Evolutionary conservation across 2,888 invertebrate species (phyloP).

Genomic region (Perizoma affinitatum): DNA sequence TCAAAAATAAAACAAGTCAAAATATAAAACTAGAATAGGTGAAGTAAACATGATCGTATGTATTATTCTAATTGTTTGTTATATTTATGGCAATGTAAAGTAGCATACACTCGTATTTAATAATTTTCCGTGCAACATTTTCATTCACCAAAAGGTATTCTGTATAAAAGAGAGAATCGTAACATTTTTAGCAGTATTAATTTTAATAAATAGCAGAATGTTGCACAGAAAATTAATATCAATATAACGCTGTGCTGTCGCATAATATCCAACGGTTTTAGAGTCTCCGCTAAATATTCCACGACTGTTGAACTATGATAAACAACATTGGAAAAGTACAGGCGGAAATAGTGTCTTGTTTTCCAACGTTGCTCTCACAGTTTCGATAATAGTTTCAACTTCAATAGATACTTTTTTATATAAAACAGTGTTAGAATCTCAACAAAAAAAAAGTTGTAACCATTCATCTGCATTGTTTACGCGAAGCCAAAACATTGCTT

Average conservation of each 20-base stretch:
- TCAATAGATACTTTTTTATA: conserved; percentile 33
- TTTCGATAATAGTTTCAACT: conserved; percentile 65
- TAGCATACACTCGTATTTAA: conserved; percentile 68
- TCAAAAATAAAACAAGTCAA: conserved; percentile 28
- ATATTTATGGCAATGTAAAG: conserved; percentile 48
- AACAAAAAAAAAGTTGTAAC: conserved; percentile 57
- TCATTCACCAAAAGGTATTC: conserved; percentile 14
- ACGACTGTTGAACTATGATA: conserved; percentile 48
- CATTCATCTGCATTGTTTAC: conserved; percentile 44
- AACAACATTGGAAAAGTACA: conserved; percentile 57
- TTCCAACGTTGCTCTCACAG: conserved; percentile 54
- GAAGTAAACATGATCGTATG: conserved; percentile 71
- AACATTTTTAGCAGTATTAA: not conserved
- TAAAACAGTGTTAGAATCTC: conserved; percentile 26
- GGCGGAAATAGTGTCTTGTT: conserved; percentile 34
- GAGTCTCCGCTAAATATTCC: conserved; percentile 53
- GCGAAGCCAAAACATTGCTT: conserved; percentile 40
- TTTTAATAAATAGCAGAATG: conserved; percentile 39
- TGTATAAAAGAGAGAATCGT: not conserved
- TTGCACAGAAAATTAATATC: conserved; percentile 60
- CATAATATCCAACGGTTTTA: conserved; percentile 57
- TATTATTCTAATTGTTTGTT: conserved; percentile 36
- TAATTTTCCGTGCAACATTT: conserved; percentile 65
- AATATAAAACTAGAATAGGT: conserved; percentile 50
- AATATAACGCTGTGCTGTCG: conserved; percentile 64